A percentile compares a stretch with the other conserved stretches of the same genome.
phyloP scores from a whole-genome alignment of 1,140 invertebrate genomes.

The Proales similis region DNA sequence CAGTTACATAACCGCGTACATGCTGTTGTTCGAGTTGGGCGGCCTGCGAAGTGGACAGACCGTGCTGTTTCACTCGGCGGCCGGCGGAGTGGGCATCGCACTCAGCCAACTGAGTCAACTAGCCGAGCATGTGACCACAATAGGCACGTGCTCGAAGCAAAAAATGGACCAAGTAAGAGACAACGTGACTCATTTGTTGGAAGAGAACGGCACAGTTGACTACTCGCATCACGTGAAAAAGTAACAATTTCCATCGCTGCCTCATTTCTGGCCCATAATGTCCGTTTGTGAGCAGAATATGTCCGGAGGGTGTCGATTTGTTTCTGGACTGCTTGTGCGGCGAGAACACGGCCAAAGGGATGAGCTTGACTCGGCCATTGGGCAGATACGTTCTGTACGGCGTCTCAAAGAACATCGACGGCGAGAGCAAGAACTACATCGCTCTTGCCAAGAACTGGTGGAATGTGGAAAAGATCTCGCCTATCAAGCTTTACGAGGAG shows the following conservation, averaged over 20 bases:
- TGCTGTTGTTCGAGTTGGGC: constrained; percentile 73
- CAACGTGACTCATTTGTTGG: constrained; percentile 66
- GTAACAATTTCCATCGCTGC: constrained; percentile 53
- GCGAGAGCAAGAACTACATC: constrained; percentile 79
- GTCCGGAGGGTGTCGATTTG: constrained; percentile 72
- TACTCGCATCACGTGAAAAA: constrained; percentile 75
- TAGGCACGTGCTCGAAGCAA: neutral
- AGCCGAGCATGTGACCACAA: neutral
- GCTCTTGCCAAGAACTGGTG: constrained; percentile 74
- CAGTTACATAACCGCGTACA: constrained; percentile 76
- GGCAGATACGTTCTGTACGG: constrained; percentile 79
- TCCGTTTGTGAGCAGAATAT: constrained; percentile 56
- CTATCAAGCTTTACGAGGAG: constrained; percentile 77
- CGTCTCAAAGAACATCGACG: constrained; percentile 73
- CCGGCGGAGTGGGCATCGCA: constrained; percentile 67
- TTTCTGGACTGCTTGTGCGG: constrained; percentile 78
- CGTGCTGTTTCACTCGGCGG: constrained; percentile 74
- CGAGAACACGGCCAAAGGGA: constrained; percentile 72
- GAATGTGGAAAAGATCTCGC: constrained; percentile 80
- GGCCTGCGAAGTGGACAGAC: constrained; percentile 69
- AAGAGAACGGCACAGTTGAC: constrained; percentile 61
- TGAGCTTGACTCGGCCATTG: constrained; percentile 74
- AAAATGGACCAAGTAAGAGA: neutral
- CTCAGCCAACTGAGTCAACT: neutral
- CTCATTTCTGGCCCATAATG: neutral